Conservation (phyloP, 2,113 vertebrate species). For the Baryphthengus martii region DNA sequence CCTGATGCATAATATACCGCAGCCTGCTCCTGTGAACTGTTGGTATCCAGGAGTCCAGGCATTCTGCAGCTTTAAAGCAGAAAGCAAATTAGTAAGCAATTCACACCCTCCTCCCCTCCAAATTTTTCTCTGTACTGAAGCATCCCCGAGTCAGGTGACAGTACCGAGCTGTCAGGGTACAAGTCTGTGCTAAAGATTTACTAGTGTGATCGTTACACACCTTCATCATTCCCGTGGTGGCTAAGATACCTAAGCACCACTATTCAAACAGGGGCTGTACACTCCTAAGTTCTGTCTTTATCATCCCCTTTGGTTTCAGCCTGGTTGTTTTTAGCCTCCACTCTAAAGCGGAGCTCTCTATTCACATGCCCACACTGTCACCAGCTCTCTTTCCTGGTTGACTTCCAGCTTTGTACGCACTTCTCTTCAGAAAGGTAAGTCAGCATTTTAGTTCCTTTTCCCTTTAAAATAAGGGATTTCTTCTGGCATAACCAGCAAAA, state of each 20-base stretch:
- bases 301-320: neutral
- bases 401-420: neutral
- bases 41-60: conserved; percentile 3
- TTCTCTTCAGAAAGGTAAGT: neutral
- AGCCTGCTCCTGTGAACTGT: neutral
- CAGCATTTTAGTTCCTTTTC: neutral
- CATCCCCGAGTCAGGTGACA: neutral
- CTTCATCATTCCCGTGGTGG: neutral
- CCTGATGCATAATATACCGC: neutral
- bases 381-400: neutral
- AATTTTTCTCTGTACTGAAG: neutral
- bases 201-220: rapidly evolving
- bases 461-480: neutral
- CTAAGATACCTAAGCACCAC: neutral
- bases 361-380: neutral
- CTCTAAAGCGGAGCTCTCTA: neutral
- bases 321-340: neutral
- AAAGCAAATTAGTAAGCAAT: neutral
- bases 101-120: neutral
- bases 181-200: neutral
- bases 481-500: neutral
- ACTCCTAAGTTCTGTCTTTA: neutral
- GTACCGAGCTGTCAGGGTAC: neutral
- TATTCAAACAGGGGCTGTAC: neutral
- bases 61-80: conserved; percentile 28